A percentile compares a stretch with the other conserved stretches of the same genome.
phyloP scores from a whole-genome alignment of 1,140 invertebrate genomes.

The Micrasema longulum region DNA sequence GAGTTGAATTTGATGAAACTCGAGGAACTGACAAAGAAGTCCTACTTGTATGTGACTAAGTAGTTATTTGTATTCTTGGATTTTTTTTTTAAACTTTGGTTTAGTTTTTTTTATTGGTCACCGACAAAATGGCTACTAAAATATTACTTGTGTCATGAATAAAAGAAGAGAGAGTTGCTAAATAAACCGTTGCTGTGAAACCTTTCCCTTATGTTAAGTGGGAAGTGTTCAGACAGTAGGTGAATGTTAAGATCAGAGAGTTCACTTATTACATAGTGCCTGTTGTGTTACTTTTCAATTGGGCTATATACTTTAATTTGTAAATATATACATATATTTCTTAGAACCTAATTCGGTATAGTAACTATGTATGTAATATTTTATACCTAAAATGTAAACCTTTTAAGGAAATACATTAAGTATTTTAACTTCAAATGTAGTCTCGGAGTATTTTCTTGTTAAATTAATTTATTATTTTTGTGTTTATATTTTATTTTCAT shows the following conservation, averaged over 20 bases:
- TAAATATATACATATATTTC: slow-evolving; percentile 32
- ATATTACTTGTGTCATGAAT: not conserved
- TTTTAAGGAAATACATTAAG: slow-evolving; percentile 15
- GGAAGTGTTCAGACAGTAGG: not conserved
- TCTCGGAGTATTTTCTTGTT: slow-evolving; percentile 6
- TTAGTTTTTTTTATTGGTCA: not conserved
- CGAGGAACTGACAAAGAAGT: too few species aligned
- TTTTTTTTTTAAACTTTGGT: not conserved
- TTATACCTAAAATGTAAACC: slow-evolving; percentile 30
- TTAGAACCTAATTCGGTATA: slow-evolving; percentile 30
- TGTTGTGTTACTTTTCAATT: slow-evolving; percentile 40
- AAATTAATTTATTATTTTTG: not conserved
- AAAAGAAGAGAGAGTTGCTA: not conserved
- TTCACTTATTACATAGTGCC: slow-evolving; percentile 36
- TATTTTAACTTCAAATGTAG: slow-evolving; percentile 19
- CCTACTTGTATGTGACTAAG: too few species aligned
- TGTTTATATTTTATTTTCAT: too few species aligned
- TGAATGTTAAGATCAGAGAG: not conserved
- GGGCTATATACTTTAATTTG: slow-evolving; percentile 29
- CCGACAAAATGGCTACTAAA: not conserved
- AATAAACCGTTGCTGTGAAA: too few species aligned
- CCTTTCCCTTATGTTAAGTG: slow-evolving; percentile 33
- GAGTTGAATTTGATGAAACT: too few species aligned
- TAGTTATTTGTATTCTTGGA: too few species aligned
- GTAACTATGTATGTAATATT: slow-evolving; percentile 8